Base-by-base conservation (phyloP, 2,113 vertebrate species). In the Marmota monax region DNA sequence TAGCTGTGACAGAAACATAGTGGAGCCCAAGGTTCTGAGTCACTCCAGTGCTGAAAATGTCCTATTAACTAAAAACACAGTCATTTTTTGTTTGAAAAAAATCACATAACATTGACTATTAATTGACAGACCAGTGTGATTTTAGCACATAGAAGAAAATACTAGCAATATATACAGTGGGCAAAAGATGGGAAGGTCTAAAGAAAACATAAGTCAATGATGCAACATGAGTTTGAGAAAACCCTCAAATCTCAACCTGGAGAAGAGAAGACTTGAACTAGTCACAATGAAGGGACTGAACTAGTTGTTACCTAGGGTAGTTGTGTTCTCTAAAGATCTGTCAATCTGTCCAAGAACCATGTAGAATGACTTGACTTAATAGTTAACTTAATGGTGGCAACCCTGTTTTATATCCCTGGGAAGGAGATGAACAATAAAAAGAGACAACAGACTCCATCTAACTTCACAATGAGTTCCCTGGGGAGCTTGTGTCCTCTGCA, bases 391-490 rank as follows among this genome's bases (percentile, higher is more conserved):
- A 42, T 8, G 27, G 27, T 84, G 63, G 42, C 39, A 73, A 56
- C 16, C 7, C n/a, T 97, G 79, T 90, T 89, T 67, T 84, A 92
- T 65, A 92, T 87, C 51, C 65, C 74, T 53, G 29, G 18, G n/a
- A 87, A 90, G 12, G 58, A 34, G 10, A 84, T 11, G 13, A 94
- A 89, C 37, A 85, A 72, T 61, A 93, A 80, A 94, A 90, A 77
- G 10, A 45, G 29, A 91, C 69, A 51, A 74, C 32, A 84, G 34
- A 86, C n/a, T 80, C 67, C 78, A 80, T 82, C 67, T 56, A 73
- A 67, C 67, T 58, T 70, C 58, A 88, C 86, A 95, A 74, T 92
- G 95, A 93, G 90, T 69, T 97, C 96, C 84, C 93, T 7, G 11
- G 94, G 90, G 95, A 97, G 5, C 22, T 11, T 34, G 70, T 73